Evolutionary conservation across 2,888 invertebrate species (phyloP).

Genomic region (Slavum lentiscoides): DNA sequence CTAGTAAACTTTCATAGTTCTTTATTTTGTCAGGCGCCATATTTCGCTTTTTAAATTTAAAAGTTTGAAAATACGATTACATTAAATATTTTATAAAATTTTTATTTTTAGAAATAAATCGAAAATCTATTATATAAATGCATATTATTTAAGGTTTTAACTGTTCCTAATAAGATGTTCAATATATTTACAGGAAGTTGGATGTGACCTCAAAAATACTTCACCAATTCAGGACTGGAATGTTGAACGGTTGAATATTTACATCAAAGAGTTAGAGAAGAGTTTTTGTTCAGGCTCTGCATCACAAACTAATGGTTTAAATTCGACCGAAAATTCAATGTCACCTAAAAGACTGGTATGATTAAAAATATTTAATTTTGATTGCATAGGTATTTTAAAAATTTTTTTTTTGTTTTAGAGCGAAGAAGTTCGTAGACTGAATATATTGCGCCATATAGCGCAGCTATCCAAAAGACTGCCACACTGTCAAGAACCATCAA

Average conservation of each 20-base stretch:
- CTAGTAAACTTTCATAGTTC: too few relatives aligned
- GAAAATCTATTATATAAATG: neutral
- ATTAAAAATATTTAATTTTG: neutral
- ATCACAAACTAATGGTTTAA: constrained; percentile 23
- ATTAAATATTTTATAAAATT: too few relatives aligned
- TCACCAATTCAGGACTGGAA: constrained; percentile 46
- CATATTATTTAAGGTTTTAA: neutral
- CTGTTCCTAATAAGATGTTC: neutral
- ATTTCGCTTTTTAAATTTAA: too few relatives aligned
- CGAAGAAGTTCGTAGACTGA: constrained; percentile 51
- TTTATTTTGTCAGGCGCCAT: too few relatives aligned
- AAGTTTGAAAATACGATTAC: too few relatives aligned
- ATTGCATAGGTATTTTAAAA: neutral
- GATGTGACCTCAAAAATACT: constrained; percentile 38
- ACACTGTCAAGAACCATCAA: constrained; percentile 43
- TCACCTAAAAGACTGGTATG: constrained; percentile 52
- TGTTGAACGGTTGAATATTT: constrained; percentile 45
- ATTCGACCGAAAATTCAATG: constrained; percentile 18
- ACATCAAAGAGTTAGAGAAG: constrained; percentile 47
- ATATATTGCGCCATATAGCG: constrained; percentile 51
- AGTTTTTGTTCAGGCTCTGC: constrained; percentile 41
- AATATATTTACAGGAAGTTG: constrained; percentile 22
- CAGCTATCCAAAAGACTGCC: constrained; percentile 52
- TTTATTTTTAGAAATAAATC: too few relatives aligned
- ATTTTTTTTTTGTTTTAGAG: constrained; percentile 10